Percentiles rank a stretch among this genome's conserved stretches.
These are phyloP conservation scores for Rhinoraja longicauda DNA, from an alignment of 2,797 vertebrate genomes.

Conservation along the genomic window DNA sequence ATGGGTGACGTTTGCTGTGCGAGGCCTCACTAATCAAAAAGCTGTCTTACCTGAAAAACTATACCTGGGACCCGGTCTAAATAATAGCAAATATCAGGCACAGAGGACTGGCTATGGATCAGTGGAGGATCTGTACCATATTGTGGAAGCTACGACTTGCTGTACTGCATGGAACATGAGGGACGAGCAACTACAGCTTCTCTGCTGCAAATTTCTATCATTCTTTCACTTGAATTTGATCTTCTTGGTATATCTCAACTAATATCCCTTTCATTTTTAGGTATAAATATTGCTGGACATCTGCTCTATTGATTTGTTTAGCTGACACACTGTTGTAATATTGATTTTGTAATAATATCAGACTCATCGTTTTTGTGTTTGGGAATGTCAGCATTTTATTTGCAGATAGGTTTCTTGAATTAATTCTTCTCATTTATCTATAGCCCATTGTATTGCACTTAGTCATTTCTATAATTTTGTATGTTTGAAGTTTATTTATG, in stretches of 20 bases:
- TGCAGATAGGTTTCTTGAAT: neutral
- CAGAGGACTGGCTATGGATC: too few species aligned
- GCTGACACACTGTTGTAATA: neutral
- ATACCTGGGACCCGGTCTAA: too few species aligned
- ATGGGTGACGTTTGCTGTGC: too few species aligned
- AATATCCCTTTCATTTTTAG: neutral
- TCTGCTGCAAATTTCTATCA: neutral
- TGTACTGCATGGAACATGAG: neutral
- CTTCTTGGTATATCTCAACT: neutral
- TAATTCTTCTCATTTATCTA: neutral
- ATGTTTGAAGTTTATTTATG: neutral
- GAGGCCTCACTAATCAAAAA: too few species aligned
- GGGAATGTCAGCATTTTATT: neutral
- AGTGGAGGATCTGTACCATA: neutral
- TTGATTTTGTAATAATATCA: neutral
- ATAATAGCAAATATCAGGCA: too few species aligned
- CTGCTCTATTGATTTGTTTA: neutral
- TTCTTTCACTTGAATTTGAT: neutral
- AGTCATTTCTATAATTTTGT: neutral
- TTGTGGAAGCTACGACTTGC: neutral
- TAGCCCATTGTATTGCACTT: neutral
- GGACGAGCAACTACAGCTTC: neutral
- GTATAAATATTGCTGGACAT: neutral
- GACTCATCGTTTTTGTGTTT: neutral
- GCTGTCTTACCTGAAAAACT: too few species aligned